Evolutionary conservation across 2,113 vertebrate genomes (phyloP).

Genomic region (Drymodes brunneopygia): DNA sequence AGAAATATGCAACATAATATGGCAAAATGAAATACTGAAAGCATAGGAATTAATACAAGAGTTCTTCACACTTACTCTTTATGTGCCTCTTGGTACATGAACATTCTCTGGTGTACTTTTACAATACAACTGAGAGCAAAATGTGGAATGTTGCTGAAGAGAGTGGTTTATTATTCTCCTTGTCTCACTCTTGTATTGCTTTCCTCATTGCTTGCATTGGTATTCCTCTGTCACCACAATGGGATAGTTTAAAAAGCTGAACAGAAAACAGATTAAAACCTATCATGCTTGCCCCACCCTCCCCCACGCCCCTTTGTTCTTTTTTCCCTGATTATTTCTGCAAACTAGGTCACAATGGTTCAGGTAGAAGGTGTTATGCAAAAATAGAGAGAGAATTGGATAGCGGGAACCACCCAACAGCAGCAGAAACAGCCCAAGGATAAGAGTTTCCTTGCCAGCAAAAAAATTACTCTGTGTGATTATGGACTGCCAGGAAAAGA

Average conservation of each 20-base stretch:
- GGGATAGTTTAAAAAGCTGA: background rate
- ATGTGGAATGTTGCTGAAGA: background rate
- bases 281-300: no score
- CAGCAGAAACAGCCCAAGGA: background rate
- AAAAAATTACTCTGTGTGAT: background rate
- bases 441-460: background rate
- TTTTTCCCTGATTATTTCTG: background rate
- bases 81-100: background rate
- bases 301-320: no score
- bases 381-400: background rate
- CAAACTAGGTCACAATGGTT: background rate
- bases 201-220: background rate
- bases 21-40: background rate
- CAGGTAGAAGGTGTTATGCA: background rate
- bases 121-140: background rate
- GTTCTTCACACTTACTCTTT: background rate
- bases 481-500: background rate
- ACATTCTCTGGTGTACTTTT: background rate
- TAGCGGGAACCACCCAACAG: background rate
- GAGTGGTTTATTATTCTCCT: background rate
- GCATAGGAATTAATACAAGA: background rate
- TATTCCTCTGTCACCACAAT: background rate
- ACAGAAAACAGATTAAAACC: background rate
- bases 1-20: background rate
- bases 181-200: background rate